Evolutionary conservation across 92 coral and sea anemone species (phyloP).

Genomic region (Anthopleura xanthogrammica): DNA sequence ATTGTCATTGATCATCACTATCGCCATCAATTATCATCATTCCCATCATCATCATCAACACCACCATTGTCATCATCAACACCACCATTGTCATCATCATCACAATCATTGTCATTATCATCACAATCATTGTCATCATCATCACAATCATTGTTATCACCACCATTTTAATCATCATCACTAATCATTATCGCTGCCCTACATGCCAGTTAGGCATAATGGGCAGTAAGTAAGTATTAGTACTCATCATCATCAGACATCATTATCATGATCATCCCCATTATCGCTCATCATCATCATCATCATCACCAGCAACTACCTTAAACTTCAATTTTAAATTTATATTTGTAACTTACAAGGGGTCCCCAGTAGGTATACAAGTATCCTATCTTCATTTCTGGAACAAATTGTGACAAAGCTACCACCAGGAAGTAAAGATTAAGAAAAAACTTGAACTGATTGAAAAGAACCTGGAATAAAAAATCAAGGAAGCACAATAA

Average conservation of each 20-base stretch:
- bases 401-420: slow-evolving; percentile 87
- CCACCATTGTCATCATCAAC: background rate
- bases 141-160: no score
- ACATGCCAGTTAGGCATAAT: no score
- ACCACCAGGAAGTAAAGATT: slow-evolving; percentile 90
- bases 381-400: slow-evolving; percentile 88
- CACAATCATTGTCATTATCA: background rate
- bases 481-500: background rate
- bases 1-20: background rate
- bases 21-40: background rate
- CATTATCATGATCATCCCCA: no score
- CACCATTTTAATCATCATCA: no score
- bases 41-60: background rate
- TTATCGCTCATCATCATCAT: background rate
- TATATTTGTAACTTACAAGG: slow-evolving; percentile 54
- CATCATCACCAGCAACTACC: no score
- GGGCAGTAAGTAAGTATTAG: no score
- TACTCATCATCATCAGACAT: background rate
- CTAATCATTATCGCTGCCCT: no score
- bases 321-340: no score
- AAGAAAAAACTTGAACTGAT: slow-evolving; percentile 93
- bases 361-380: slow-evolving; percentile 98
- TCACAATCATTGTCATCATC: no score
- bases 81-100: background rate
- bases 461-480: slow-evolving; percentile 72